Conservation (phyloP, 53 echinoderm and acorn worm genomes). For the Holothuria scabra region DNA sequence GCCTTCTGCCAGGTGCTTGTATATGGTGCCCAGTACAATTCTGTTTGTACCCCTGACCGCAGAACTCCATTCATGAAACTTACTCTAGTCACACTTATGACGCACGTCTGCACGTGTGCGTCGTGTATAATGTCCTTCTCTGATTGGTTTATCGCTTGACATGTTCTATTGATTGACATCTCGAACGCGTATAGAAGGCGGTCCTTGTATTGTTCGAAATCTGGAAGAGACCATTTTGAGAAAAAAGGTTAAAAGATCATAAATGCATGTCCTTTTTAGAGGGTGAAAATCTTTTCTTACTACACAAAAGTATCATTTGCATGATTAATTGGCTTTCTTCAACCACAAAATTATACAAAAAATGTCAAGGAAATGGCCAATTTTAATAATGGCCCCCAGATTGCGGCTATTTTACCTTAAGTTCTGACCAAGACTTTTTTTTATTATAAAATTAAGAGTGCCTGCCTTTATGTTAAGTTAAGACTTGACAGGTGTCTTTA, state of each 20-base stretch:
- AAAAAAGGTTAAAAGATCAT: not conserved
- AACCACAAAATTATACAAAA: no score
- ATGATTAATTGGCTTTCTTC: no score
- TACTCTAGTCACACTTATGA: constrained; percentile 27
- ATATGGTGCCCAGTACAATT: not conserved
- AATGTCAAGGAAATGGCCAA: no score
- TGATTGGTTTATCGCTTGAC: constrained; percentile 31
- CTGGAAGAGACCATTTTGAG: constrained; percentile 29
- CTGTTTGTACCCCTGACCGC: constrained; percentile 35
- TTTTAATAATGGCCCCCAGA: no score
- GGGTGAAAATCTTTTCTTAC: no score
- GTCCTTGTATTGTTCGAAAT: constrained; percentile 22
- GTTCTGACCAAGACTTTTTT: no score
- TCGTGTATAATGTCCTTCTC: not conserved
- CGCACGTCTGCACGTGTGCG: constrained; percentile 35
- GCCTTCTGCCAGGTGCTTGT: no score
- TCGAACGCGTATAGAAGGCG: not conserved
- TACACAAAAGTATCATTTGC: no score
- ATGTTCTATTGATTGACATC: not conserved
- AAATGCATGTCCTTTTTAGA: not conserved
- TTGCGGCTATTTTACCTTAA: no score
- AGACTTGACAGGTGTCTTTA: constrained; percentile 24
- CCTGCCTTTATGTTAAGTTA: no score
- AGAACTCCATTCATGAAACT: constrained; percentile 37
- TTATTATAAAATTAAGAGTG: no score